Percentiles rank a stretch among this genome's conserved stretches.
These are phyloP conservation scores for Diarsia mendica DNA, from an alignment of 2,888 invertebrate species.

Conservation along the genomic window DNA sequence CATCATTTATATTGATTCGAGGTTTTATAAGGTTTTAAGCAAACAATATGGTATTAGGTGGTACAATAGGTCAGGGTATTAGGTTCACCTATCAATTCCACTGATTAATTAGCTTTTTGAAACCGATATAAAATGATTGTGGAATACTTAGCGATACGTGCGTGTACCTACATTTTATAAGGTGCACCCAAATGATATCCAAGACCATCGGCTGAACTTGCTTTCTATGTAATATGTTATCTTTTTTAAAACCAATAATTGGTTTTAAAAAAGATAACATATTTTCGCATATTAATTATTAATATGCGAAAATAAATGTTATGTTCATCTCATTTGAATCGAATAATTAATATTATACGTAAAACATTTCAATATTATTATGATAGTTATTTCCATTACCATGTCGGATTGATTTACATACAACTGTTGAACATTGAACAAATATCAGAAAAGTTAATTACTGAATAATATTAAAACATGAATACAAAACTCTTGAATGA, in stretches of 20 bases:
- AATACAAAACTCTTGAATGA: too few relatives aligned
- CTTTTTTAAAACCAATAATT: too few relatives aligned
- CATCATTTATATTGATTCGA: not conserved
- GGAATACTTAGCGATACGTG: not conserved
- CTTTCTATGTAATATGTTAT: too few relatives aligned
- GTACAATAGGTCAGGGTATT: not conserved
- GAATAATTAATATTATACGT: not conserved
- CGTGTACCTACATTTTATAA: not conserved
- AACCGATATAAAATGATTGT: not conserved
- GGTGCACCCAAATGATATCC: too few relatives aligned
- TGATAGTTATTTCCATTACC: not conserved
- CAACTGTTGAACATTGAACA: not conserved
- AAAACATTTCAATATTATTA: not conserved
- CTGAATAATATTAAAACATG: not conserved
- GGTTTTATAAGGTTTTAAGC: not conserved
- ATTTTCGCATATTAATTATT: too few relatives aligned
- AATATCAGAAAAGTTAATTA: not conserved
- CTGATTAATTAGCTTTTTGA: not conserved
- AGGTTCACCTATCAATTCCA: not conserved
- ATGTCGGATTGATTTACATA: not conserved
- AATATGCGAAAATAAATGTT: not conserved
- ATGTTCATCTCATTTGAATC: not conserved
- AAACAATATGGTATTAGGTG: not conserved
- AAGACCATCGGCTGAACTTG: too few relatives aligned
- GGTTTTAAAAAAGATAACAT: too few relatives aligned